Evolutionary conservation across 2,113 vertebrate genomes (phyloP).

Genomic region (Syngnathus typhle): DNA sequence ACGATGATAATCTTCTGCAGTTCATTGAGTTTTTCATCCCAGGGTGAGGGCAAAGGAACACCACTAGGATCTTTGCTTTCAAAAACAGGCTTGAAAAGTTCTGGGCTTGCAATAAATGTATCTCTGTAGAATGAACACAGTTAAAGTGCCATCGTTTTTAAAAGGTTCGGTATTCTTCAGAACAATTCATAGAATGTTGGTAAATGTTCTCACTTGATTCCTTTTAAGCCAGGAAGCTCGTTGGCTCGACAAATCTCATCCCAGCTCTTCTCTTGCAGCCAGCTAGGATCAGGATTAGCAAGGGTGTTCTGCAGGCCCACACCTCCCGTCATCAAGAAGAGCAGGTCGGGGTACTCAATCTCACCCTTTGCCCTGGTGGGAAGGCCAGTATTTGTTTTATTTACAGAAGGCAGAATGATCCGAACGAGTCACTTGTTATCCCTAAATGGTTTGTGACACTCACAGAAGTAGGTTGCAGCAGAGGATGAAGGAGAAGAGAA

Average conservation of each 20-base stretch:
- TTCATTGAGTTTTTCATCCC: constrained; percentile 75
- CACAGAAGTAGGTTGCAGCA: constrained; percentile 91
- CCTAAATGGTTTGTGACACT: constrained; percentile 48
- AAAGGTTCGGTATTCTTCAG: background rate
- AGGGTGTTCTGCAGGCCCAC: constrained; percentile 84
- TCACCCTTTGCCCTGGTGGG: constrained; percentile 77
- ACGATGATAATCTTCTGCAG: constrained; percentile 90
- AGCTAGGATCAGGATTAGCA: constrained; percentile 83
- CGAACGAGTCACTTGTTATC: background rate
- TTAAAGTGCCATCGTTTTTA: background rate
- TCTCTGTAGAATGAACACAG: constrained; percentile 62
- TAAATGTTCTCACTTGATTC: constrained; percentile 74
- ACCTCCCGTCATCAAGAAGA: constrained; percentile 93
- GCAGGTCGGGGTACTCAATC: constrained; percentile 81
- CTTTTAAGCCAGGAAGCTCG: constrained; percentile 79
- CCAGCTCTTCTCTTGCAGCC: constrained; percentile 94
- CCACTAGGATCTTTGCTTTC: constrained; percentile 87
- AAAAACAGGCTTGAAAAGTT: constrained; percentile 79
- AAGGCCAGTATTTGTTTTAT: constrained; percentile 1
- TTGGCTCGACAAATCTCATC: constrained; percentile 89
- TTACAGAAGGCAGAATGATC: background rate
- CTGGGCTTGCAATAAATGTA: constrained; percentile 65
- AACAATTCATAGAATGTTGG: background rate
- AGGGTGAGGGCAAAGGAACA: constrained; percentile 72
- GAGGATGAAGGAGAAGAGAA: constrained; percentile 91